Conservation (phyloP, 2,797 vertebrate species). For the Catamblyrhynchus diadema region DNA sequence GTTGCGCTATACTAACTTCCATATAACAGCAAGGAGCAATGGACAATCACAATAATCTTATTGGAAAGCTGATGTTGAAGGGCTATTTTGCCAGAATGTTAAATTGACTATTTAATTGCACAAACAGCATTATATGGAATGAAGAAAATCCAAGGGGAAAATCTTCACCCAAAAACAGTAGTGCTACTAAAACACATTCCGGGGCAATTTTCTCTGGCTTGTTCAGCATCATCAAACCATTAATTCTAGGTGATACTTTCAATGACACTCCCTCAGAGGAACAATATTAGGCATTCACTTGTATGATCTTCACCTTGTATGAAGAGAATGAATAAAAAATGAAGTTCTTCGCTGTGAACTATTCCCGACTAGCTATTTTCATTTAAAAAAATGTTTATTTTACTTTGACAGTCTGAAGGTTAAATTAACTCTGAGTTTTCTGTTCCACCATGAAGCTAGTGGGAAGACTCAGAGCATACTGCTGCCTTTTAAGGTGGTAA, state of each 20-base stretch:
- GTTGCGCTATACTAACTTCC: background rate
- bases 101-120: background rate
- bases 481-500: background rate
- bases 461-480: background rate
- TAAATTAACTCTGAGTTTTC: constrained; percentile 73
- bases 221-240: constrained; percentile 43
- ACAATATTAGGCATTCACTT: constrained; percentile 72
- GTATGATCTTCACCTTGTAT: constrained; percentile 73
- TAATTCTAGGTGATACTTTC: constrained; percentile 63
- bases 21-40: background rate
- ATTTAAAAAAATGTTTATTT: constrained; percentile 78
- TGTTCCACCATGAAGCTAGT: background rate
- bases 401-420: constrained; percentile 76
- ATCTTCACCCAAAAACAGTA: constrained; percentile 17
- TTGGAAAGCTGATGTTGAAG: constrained; percentile 4
- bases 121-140: background rate
- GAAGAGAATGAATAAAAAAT: constrained; percentile 81
- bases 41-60: constrained; percentile 1
- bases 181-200: constrained; percentile 3
- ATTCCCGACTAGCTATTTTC: constrained; percentile 73
- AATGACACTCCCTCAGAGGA: constrained; percentile 54
- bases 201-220: constrained; percentile 24
- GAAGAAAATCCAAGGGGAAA: background rate
- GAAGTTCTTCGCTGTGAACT: constrained; percentile 72
- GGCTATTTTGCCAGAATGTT: constrained; percentile 18